Evolutionary conservation across 2,888 invertebrate genomes (phyloP).

Genomic region (Ophioninae sp.): DNA sequence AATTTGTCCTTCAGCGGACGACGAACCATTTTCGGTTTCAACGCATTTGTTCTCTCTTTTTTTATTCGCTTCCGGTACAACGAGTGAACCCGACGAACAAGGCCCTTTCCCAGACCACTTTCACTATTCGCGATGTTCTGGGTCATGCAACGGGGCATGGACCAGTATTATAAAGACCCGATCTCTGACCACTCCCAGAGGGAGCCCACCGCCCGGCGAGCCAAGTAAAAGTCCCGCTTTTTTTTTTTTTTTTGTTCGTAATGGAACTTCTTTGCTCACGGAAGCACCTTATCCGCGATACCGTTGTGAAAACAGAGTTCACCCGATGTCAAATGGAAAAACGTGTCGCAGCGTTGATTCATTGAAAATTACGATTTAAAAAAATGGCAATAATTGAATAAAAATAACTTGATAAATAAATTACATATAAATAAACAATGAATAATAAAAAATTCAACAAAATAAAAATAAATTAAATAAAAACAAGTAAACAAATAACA

Average conservation of each 20-base stretch:
- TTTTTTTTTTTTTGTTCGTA: conserved; percentile 53
- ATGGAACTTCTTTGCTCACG: conserved; percentile 54
- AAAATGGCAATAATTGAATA: neutral
- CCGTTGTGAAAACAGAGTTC: neutral
- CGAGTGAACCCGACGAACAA: neutral
- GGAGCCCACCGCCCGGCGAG: conserved; percentile 65
- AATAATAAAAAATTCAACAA: too few relatives aligned
- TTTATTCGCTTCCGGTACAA: conserved; percentile 16
- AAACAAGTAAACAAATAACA: neutral
- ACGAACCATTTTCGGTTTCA: conserved; percentile 33
- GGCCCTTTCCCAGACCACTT: conserved; percentile 73
- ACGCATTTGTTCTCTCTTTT: conserved; percentile 19
- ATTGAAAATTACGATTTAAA: neutral
- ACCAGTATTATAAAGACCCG: conserved; percentile 76
- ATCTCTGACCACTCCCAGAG: conserved; percentile 67
- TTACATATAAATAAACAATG: too few relatives aligned
- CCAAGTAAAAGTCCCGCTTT: conserved; percentile 67
- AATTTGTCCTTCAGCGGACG: conserved; percentile 28
- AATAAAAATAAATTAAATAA: neutral
- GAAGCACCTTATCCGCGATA: conserved; percentile 42
- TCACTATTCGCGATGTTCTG: conserved; percentile 78
- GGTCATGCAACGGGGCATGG: conserved; percentile 76
- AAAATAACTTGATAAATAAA: too few relatives aligned
- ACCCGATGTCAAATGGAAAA: neutral
- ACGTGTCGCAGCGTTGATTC: neutral